A percentile compares a stretch with the other conserved stretches of the same genome.
These are phyloP conservation scores for Rhagoletis pomonella DNA, from an alignment of 1,140 invertebrate species.

Conservation along the genomic window DNA sequence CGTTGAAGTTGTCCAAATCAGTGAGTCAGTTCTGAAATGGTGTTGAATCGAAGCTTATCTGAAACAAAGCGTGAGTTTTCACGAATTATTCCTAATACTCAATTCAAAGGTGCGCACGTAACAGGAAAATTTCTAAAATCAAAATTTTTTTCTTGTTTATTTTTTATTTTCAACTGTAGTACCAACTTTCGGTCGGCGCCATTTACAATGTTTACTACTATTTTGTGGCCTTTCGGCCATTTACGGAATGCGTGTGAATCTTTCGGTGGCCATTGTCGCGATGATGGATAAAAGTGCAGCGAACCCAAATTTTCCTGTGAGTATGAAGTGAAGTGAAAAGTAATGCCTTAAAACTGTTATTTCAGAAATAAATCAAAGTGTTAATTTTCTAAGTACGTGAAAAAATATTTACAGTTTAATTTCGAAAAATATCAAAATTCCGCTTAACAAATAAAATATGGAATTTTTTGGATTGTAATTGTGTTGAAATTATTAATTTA, in stretches of 20 bases:
- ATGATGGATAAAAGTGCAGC: constrained; percentile 65
- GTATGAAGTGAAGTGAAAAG: constrained; percentile 50
- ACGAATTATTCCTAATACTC: not conserved
- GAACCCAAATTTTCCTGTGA: constrained; percentile 70
- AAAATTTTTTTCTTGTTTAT: no score
- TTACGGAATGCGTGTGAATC: constrained; percentile 80
- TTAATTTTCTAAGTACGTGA: no score
- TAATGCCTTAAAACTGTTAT: no score
- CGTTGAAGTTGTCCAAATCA: not conserved
- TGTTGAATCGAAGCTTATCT: not conserved
- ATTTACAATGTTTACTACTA: constrained; percentile 79
- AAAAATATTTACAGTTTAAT: no score
- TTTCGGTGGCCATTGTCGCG: constrained; percentile 80
- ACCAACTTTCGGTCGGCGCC: constrained; percentile 78
- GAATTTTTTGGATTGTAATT: no score
- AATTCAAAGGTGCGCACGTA: not conserved
- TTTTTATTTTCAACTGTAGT: constrained; percentile 58
- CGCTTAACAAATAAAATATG: no score
- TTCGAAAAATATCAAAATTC: no score
- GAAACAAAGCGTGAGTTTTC: constrained; percentile 21
- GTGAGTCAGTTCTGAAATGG: not conserved
- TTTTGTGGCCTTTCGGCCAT: constrained; percentile 79
- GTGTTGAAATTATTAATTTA: no score
- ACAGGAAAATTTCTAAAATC: no score
- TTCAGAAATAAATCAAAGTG: no score